A percentile compares a stretch with the other conserved stretches of the same genome.
phyloP scores from a whole-genome alignment of 1,140 invertebrate genomes.

The Lepidurus apus region DNA sequence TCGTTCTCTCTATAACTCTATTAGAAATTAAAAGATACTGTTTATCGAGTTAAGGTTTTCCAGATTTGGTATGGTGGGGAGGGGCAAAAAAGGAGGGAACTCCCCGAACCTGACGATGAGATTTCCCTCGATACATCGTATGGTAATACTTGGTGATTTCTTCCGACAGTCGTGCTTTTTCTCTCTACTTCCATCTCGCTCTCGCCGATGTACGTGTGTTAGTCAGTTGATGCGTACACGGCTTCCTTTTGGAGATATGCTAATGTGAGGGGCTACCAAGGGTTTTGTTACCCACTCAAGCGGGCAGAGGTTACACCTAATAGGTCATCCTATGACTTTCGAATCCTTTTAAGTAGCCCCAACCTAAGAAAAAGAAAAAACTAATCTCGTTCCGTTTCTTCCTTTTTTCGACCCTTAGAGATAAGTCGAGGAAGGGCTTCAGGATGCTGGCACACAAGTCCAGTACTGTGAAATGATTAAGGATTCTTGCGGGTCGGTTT shows the following conservation, averaged over 20 bases:
- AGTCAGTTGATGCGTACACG: conserved; percentile 10
- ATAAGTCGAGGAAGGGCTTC: neutral
- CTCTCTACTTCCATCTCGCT: neutral
- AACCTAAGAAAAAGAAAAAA: neutral
- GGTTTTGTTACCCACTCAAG: neutral
- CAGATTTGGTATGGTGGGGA: neutral
- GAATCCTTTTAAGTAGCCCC: neutral
- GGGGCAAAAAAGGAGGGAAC: neutral
- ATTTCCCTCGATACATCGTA: conserved; percentile 1
- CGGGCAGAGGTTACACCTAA: neutral
- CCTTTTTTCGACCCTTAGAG: neutral
- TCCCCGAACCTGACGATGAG: neutral
- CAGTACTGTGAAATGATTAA: neutral
- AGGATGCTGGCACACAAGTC: neutral
- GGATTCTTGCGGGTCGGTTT: no score
- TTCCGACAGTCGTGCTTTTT: neutral
- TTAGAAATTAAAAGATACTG: no score
- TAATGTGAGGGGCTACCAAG: neutral
- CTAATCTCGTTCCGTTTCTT: neutral
- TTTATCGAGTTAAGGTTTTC: no score
- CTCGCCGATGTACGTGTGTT: neutral
- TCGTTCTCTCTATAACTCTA: no score
- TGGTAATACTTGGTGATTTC: conserved; percentile 16
- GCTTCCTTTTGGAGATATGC: neutral
- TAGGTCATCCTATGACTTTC: neutral